phyloP scores from a whole-genome alignment of 2,888 invertebrate genomes.

The Stenoptilia bipunctidactyla region DNA sequence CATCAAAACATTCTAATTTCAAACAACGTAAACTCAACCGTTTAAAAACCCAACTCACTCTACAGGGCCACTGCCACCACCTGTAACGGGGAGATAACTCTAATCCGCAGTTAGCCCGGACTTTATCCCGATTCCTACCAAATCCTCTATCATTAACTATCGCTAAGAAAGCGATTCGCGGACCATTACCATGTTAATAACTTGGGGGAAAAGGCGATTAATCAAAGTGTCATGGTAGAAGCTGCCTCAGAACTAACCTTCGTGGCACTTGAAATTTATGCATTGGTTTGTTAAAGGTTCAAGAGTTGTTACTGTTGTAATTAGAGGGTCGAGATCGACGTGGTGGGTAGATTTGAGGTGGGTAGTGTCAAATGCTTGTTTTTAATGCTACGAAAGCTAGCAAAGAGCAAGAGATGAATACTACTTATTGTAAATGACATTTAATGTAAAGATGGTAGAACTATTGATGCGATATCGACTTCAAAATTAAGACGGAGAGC shows the following conservation, averaged over 20 bases:
- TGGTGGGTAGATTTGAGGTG: too few relatives aligned
- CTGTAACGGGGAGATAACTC: conserved; percentile 43
- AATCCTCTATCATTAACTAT: conserved; percentile 68
- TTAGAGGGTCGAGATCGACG: conserved; percentile 16
- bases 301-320: conserved; percentile 26
- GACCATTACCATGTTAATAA: conserved; percentile 70
- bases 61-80: conserved; percentile 16
- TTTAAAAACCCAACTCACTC: too few relatives aligned
- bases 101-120: conserved; percentile 24
- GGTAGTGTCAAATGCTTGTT: too few relatives aligned
- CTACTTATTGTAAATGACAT: too few relatives aligned
- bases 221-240: conserved; percentile 52
- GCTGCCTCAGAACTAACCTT: conserved; percentile 42
- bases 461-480: too few relatives aligned
- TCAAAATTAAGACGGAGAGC: too few relatives aligned
- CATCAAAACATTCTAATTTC: too few relatives aligned
- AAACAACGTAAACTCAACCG: too few relatives aligned
- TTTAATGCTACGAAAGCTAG: too few relatives aligned
- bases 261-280: conserved; percentile 54
- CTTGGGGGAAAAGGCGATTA: conserved; percentile 60
- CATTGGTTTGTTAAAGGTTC: conserved; percentile 46
- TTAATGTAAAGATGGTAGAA: too few relatives aligned
- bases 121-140: conserved; percentile 42
- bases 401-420: too few relatives aligned
- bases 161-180: conserved; percentile 67